Evolutionary conservation across 2,113 vertebrate genomes (phyloP).

Genomic region (Excalfactoria chinensis): DNA sequence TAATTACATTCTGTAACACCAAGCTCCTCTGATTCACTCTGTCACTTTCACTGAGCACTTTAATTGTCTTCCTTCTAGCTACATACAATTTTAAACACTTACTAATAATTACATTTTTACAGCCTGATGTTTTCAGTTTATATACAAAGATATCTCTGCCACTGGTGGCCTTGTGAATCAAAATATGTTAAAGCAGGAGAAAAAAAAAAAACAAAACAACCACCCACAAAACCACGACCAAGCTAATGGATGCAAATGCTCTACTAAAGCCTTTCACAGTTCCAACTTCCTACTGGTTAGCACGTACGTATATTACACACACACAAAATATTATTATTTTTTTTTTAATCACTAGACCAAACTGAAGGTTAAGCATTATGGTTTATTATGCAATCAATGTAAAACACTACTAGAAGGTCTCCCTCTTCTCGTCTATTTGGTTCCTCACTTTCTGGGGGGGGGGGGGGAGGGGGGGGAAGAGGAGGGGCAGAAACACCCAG

Average conservation of each 20-base stretch:
- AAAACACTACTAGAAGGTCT: neutral
- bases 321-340: neutral
- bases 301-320: neutral
- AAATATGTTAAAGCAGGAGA: neutral
- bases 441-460: neutral
- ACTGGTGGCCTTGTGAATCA: neutral
- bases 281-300: neutral
- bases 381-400: neutral
- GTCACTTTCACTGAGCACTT: conserved; percentile 78
- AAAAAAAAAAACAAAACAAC: neutral
- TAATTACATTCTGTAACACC: conserved; percentile 81
- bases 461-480: neutral
- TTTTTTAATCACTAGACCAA: neutral
- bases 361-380: neutral
- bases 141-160: neutral
- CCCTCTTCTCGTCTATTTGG: neutral
- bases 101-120: conserved; percentile 56
- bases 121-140: neutral
- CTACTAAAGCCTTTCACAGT: neutral
- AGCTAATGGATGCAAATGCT: neutral
- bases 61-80: conserved; percentile 72
- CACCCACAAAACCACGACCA: neutral
- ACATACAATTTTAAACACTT: conserved; percentile 51
- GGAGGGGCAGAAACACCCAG: neutral
- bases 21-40: conserved; percentile 76